phyloP scores from a whole-genome alignment of 1,140 invertebrate genomes.

The Orchesella cincta region DNA sequence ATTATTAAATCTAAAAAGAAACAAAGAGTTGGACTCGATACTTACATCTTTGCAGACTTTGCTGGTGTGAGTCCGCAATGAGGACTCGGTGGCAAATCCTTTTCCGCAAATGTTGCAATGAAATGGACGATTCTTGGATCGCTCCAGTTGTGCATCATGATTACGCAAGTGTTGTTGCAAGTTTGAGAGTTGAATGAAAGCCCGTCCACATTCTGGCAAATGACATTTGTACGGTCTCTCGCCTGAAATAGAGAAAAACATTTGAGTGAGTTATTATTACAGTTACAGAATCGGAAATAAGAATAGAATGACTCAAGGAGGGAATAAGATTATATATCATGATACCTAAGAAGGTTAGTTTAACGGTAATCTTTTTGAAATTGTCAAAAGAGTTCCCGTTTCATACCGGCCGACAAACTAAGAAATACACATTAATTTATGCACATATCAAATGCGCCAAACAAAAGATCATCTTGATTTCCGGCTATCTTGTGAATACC shows the following conservation, averaged over 20 bases:
- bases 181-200: constrained; percentile 96
- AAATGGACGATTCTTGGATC: constrained; percentile 91
- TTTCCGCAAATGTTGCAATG: constrained; percentile 96
- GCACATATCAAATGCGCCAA: constrained; percentile 6
- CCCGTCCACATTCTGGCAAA: constrained; percentile 88
- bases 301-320: too few species aligned
- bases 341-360: too few species aligned
- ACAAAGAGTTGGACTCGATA: constrained; percentile 27
- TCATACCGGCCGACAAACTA: too few species aligned
- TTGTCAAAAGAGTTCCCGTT: too few species aligned
- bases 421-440: background rate
- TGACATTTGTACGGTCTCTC: constrained; percentile 96
- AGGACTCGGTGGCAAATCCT: constrained; percentile 93
- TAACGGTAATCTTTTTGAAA: too few species aligned
- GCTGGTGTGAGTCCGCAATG: constrained; percentile 88
- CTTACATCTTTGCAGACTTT: constrained; percentile 75
- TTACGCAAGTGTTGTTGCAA: constrained; percentile 94
- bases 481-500: constrained; percentile 27
- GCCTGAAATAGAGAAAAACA: constrained; percentile 67
- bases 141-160: constrained; percentile 92
- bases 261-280: too few species aligned
- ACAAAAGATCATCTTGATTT: constrained; percentile 30
- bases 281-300: too few species aligned
- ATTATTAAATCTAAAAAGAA: background rate
- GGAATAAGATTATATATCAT: too few species aligned